These are phyloP conservation scores for Drosophila lacicola DNA, from an alignment of 2,888 invertebrate genomes.

Conservation along the genomic window DNA sequence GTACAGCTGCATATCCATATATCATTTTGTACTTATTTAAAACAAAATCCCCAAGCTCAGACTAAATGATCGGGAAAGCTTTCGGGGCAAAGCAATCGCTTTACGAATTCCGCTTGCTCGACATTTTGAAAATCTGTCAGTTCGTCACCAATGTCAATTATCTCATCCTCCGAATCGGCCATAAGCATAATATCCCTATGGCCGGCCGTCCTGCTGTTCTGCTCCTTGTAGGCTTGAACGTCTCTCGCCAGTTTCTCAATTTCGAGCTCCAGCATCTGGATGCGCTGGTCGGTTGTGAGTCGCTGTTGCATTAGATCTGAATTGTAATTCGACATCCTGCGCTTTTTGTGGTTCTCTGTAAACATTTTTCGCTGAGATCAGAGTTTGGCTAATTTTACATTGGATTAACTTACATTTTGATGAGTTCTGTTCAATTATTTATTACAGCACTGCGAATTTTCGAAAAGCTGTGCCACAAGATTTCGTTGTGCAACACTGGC, in stretches of 20 bases:
- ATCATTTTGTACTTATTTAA: no score
- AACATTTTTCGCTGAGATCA: no score
- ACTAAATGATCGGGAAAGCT: background rate
- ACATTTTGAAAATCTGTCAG: background rate
- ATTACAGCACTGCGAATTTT: background rate
- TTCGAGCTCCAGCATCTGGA: conserved; percentile 14
- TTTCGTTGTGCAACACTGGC: background rate
- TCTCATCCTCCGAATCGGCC: background rate
- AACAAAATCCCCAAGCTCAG: background rate
- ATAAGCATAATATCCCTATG: background rate
- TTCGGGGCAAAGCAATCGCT: background rate
- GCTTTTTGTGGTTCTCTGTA: background rate
- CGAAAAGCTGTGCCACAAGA: background rate
- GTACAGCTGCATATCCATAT: no score
- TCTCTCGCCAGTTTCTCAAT: conserved; percentile 11
- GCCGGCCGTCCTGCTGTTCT: background rate
- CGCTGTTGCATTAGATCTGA: background rate
- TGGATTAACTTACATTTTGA: conserved; percentile 1
- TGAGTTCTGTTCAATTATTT: no score
- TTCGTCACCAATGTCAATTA: background rate
- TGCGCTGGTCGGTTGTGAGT: background rate
- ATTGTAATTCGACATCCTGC: background rate
- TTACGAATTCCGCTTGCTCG: background rate
- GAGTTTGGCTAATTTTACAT: background rate
- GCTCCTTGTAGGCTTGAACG: conserved; percentile 12